Conservation (phyloP, 92 coral and sea anemone species). For the Umimayanthus kanabou region DNA sequence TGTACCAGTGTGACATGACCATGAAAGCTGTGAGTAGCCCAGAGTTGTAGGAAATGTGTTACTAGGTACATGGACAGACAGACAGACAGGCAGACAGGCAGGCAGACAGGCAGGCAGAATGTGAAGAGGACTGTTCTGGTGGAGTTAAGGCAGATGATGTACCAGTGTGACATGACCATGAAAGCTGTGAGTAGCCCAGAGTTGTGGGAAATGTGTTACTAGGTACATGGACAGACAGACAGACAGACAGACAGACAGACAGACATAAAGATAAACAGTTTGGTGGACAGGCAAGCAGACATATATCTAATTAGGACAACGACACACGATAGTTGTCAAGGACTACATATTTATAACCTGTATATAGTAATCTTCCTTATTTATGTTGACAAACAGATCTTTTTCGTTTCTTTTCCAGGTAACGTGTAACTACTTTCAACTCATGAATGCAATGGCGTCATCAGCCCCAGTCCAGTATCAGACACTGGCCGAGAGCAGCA, state of each 20-base stretch:
- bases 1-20: slow-evolving; percentile 94
- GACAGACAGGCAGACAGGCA: background rate
- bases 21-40: slow-evolving; percentile 89
- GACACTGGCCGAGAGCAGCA: slow-evolving; percentile 87
- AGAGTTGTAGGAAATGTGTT: background rate
- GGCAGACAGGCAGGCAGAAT: slow-evolving; percentile 8
- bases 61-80: background rate
- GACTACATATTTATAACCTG: background rate
- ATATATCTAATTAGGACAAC: too few relatives aligned
- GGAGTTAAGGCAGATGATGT: slow-evolving; percentile 84
- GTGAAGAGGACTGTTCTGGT: slow-evolving; percentile 75
- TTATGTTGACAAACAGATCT: background rate
- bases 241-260: background rate
- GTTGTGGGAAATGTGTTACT: background rate
- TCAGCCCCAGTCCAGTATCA: slow-evolving; percentile 93
- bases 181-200: slow-evolving; percentile 78
- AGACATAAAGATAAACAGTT: too few relatives aligned
- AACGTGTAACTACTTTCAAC: slow-evolving; percentile 93
- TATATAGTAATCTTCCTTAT: background rate
- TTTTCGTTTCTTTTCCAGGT: slow-evolving; percentile 59
- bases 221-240: background rate
- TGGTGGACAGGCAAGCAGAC: background rate
- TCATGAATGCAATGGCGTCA: slow-evolving; percentile 84
- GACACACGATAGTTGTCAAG: too few relatives aligned
- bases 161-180: slow-evolving; percentile 96